Conservation (phyloP, 2,113 vertebrate genomes). For the Cebus imitator region DNA sequence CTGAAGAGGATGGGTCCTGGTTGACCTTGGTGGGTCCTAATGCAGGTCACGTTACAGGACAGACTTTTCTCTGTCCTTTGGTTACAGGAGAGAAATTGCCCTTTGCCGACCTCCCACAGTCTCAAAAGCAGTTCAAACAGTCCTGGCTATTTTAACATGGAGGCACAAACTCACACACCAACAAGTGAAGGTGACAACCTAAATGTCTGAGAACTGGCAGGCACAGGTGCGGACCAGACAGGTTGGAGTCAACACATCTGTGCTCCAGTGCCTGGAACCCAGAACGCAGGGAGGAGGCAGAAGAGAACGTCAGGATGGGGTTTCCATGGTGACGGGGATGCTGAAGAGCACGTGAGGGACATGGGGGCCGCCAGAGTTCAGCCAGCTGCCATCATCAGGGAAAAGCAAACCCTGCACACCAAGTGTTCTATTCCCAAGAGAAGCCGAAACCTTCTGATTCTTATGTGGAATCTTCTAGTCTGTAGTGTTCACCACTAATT, state of each 20-base stretch:
- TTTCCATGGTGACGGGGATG: not conserved
- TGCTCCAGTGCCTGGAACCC: not conserved
- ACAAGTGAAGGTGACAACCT: not conserved
- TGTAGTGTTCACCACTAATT: not conserved
- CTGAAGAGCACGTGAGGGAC: not conserved
- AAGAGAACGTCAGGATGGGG: not conserved
- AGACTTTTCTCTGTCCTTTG: not conserved
- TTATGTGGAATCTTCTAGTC: not conserved
- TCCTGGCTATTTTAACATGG: accelerated
- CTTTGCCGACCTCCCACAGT: not conserved
- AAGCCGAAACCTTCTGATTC: not conserved
- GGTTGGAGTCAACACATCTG: no score
- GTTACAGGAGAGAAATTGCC: not conserved
- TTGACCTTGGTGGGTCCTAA: no score
- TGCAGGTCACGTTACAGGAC: no score
- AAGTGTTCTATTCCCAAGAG: not conserved
- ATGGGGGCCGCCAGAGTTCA: not conserved
- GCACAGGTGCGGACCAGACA: not conserved
- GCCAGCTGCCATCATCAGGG: not conserved
- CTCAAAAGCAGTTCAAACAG: not conserved
- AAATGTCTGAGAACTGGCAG: not conserved
- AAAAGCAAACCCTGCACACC: not conserved
- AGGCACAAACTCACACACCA: not conserved
- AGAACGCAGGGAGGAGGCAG: not conserved
- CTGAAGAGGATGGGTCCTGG: not conserved